Base-by-base conservation (phyloP, 2,888 invertebrate genomes). In the Pammene aurita region DNA sequence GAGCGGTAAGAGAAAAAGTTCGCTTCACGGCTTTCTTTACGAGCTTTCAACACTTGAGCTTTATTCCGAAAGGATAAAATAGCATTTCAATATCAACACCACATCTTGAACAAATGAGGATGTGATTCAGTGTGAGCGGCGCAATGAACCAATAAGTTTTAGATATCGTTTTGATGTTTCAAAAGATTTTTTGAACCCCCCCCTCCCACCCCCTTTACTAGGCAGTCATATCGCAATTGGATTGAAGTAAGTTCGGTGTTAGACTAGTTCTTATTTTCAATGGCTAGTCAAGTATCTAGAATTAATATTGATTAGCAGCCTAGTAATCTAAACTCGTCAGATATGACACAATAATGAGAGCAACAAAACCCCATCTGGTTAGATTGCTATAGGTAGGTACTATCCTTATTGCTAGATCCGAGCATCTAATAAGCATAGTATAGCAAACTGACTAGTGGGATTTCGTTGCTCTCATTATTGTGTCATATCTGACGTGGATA, bases 1-100 rank as follows among this genome's bases (percentile, higher is more conserved):
- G 16, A 52, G 58, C 50, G 66, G 66, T 52, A n/a, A 60, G 62
- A 50, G 67, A 62, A 67, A 65, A 67, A 67, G 67, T 67, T 67
- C 57, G 50, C 61, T 46, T 62, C 44, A 64, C 41, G 62, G 42
- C 62, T 63, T 63, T 60, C 61, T 67, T 65, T 69, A 69, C 69
- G 69, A 58, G 57, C 52, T 54, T 61, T 57, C 41, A 57, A 52
- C 61, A 61, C 38, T 55, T n/a, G n/a, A 35, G 54, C 54, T 41
- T 38, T 46, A 44, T 54, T 54, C n/a, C 7, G 6, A 54, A 13
- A 54, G 13, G 13, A 34, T 7, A 7, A 13, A 13, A n/a, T 16
- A 34, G 7, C 7, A 34, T 35, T 34, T 34, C n/a, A 54, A 34
- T 5, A 11, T 26, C 7, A n/a, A 50, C 26, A n/a, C 11, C 13